Evolutionary conservation across 2,113 vertebrate species (phyloP).

Genomic region (Onychostoma macrolepis): DNA sequence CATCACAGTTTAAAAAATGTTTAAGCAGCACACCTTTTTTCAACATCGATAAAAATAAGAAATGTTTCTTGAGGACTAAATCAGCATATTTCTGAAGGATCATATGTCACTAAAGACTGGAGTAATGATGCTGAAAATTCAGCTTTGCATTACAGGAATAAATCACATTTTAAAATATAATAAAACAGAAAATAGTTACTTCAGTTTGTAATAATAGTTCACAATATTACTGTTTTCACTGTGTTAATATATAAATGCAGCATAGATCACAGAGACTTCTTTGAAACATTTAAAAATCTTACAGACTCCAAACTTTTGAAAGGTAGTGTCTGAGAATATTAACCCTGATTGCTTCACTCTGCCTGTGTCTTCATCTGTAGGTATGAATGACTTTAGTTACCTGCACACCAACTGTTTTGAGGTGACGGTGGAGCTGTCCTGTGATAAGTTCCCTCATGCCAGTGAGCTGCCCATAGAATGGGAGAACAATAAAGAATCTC

Average conservation of each 20-base stretch:
- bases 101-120: not conserved
- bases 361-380: conserved; percentile 61
- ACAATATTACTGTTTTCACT: not conserved
- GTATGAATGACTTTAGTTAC: conserved; percentile 95
- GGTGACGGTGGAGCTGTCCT: conserved; percentile 90
- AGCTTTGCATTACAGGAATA: not conserved
- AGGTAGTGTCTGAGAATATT: not conserved
- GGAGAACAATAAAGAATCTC: conserved; percentile 91
- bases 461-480: conserved; percentile 87
- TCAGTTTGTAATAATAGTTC: not conserved
- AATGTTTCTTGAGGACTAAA: not conserved
- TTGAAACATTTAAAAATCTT: not conserved
- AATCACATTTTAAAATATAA: not conserved
- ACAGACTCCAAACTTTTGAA: not conserved
- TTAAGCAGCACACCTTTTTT: too few species aligned
- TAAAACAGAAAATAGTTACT: not conserved
- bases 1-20: too few species aligned
- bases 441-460: conserved; percentile 92
- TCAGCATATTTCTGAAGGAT: not conserved
- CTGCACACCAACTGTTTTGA: conserved; percentile 95
- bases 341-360: not conserved
- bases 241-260: not conserved
- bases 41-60: not conserved
- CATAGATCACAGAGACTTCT: not conserved
- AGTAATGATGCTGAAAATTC: not conserved